Conservation (phyloP, 2,113 vertebrate genomes). For the Macquaria australasica region DNA sequence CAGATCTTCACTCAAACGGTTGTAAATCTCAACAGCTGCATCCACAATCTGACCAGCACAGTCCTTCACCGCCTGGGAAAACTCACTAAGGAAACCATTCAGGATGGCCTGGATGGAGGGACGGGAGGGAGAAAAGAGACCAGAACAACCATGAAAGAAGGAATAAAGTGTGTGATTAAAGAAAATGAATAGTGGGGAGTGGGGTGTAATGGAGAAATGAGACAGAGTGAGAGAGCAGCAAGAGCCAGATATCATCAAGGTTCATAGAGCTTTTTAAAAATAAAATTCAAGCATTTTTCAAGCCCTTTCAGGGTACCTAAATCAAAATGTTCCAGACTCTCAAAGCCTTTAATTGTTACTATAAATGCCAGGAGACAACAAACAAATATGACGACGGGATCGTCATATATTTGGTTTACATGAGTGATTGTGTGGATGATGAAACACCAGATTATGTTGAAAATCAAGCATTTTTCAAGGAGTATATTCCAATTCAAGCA, state of each 20-base stretch:
- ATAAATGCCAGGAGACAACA: too few species aligned
- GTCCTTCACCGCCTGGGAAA: slow-evolving; percentile 84
- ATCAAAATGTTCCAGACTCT: too few species aligned
- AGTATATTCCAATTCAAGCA: too few species aligned
- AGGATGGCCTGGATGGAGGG: slow-evolving; percentile 85
- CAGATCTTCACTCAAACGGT: slow-evolving; percentile 90
- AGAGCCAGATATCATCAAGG: not conserved
- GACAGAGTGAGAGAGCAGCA: not conserved
- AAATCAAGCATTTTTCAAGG: too few species aligned
- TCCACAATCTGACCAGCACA: slow-evolving; percentile 86
- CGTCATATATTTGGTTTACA: too few species aligned
- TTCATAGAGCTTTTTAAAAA: too few species aligned
- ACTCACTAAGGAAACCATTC: slow-evolving; percentile 88
- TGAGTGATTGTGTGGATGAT: too few species aligned
- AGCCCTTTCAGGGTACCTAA: too few species aligned
- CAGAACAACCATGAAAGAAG: not conserved
- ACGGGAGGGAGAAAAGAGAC: not conserved
- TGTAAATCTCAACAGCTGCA: slow-evolving; percentile 91
- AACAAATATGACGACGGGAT: too few species aligned
- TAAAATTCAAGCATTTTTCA: too few species aligned
- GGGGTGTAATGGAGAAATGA: not conserved
- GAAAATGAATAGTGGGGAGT: not conserved
- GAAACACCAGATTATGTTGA: too few species aligned
- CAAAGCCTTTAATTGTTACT: too few species aligned
- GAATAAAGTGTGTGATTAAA: not conserved